Evolutionary conservation across 2,797 vertebrate genomes (phyloP).

Genomic region (Notamacropus eugenii): DNA sequence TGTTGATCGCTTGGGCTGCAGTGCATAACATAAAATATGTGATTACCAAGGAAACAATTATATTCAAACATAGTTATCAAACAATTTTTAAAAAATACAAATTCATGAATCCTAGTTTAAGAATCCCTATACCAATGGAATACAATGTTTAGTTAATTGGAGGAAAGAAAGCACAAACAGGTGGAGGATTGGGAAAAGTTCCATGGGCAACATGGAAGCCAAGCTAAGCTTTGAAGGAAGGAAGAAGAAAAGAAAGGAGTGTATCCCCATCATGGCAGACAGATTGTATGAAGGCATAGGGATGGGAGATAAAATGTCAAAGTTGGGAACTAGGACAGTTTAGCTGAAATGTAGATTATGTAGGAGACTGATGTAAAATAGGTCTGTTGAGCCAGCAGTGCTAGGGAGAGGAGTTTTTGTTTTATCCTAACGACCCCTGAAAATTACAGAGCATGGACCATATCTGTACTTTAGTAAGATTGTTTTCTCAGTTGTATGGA

Average conservation of each 20-base stretch:
- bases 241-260: background rate
- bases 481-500: background rate
- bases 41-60: background rate
- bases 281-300: background rate
- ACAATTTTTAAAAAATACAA: background rate
- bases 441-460: background rate
- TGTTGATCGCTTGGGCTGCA: no score
- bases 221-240: background rate
- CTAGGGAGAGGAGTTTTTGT: background rate
- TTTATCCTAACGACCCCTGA: background rate
- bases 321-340: background rate
- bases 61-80: background rate
- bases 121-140: background rate
- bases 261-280: background rate
- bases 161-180: background rate
- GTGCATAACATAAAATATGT: background rate
- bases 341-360: background rate
- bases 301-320: background rate
- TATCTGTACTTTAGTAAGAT: background rate
- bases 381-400: background rate
- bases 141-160: background rate
- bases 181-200: background rate
- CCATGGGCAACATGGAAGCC: background rate
- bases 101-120: background rate
- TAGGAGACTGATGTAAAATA: background rate